Evolutionary conservation across 2,888 invertebrate genomes (phyloP).

Genomic region (Lissocephala sabroskyi): DNA sequence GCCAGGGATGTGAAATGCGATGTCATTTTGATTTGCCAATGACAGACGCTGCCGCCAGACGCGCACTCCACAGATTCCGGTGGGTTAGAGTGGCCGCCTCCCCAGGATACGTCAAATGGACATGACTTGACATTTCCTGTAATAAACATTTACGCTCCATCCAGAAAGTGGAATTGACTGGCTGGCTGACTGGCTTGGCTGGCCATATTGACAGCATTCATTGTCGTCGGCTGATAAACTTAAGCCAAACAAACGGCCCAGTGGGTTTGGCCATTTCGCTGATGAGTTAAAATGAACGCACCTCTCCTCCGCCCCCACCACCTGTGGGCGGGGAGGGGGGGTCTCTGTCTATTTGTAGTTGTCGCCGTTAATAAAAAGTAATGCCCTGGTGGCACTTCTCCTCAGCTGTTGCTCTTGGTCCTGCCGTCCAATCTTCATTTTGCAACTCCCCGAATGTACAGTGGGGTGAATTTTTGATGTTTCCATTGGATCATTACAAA

Average conservation of each 20-base stretch:
- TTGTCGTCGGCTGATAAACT: conserved; percentile 22
- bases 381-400: conserved; percentile 24
- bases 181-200: too few relatives aligned
- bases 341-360: conserved; percentile 18
- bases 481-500: too few relatives aligned
- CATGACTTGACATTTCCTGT: conserved; percentile 34
- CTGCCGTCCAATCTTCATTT: too few relatives aligned
- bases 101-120: conserved; percentile 17
- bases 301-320: background rate
- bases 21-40: conserved; percentile 43
- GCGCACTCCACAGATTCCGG: conserved; percentile 28
- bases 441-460: too few relatives aligned
- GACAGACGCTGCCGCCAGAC: conserved; percentile 16
- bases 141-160: conserved; percentile 16
- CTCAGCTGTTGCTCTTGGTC: too few relatives aligned
- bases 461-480: too few relatives aligned
- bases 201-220: too few relatives aligned
- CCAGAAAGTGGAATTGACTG: background rate
- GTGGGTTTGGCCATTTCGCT: conserved; percentile 28
- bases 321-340: background rate
- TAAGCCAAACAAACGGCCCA: conserved; percentile 19
- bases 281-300: conserved; percentile 21
- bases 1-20: conserved; percentile 7
- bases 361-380: conserved; percentile 32
- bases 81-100: conserved; percentile 6